phyloP scores from a whole-genome alignment of 2,113 vertebrate species.

The Anguilla rostrata region DNA sequence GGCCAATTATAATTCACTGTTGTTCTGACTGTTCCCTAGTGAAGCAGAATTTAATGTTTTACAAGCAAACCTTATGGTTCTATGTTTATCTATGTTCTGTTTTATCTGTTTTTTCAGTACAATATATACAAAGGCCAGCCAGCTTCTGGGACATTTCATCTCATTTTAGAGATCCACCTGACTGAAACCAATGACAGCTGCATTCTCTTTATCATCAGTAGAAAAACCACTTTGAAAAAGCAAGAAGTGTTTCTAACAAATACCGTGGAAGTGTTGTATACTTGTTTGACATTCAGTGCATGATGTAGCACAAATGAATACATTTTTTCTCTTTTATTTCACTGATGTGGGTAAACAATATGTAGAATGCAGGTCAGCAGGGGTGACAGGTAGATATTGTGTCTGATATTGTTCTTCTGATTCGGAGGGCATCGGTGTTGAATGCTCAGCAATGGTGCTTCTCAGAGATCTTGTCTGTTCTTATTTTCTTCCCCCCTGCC shows the following conservation, averaged over 20 bases:
- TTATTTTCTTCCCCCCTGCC: background rate
- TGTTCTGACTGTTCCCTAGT: background rate
- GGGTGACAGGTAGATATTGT: background rate
- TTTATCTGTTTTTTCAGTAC: background rate
- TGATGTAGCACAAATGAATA: background rate
- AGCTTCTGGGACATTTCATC: background rate
- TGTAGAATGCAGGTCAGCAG: background rate
- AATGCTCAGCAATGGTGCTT: background rate
- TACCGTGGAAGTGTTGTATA: background rate
- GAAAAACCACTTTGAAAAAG: background rate
- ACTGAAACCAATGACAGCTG: background rate
- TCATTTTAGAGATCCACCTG: background rate
- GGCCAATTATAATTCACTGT: background rate
- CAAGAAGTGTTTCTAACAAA: background rate
- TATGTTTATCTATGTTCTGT: background rate
- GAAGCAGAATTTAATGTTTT: background rate
- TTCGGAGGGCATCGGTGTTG: background rate
- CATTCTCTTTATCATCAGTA: background rate
- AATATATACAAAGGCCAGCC: background rate
- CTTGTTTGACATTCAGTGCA: background rate
- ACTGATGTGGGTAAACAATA: conserved; percentile 8
- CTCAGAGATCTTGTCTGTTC: background rate
- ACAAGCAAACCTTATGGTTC: background rate
- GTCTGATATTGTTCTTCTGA: background rate
- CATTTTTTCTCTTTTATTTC: conserved; percentile 26